Percentiles rank a stretch among this genome's conserved stretches.
These are phyloP conservation scores for Papilio polyxenes DNA, from an alignment of 1,140 invertebrate genomes.

Conservation along the genomic window DNA sequence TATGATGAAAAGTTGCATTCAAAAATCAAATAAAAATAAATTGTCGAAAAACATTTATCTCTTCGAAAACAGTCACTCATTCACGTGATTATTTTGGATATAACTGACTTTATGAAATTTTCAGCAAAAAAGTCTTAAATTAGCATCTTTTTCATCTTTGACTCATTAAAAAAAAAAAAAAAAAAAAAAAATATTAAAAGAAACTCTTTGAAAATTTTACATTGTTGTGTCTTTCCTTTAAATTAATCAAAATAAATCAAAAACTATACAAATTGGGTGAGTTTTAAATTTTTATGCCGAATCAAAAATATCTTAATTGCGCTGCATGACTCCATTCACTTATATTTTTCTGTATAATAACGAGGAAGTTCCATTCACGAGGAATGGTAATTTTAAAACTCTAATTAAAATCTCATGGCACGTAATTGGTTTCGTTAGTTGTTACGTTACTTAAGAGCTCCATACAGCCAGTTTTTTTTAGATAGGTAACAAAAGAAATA, in stretches of 20 bases:
- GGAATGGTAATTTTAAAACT: slow-evolving; percentile 15
- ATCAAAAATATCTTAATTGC: neutral
- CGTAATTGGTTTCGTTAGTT: neutral
- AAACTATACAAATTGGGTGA: neutral
- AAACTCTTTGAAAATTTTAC: neutral
- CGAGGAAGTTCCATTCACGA: neutral
- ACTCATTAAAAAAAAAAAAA: no score
- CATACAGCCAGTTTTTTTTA: neutral
- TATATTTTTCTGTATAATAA: slow-evolving; percentile 7
- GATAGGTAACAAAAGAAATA: neutral
- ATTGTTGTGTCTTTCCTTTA: neutral
- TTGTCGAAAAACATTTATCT: no score
- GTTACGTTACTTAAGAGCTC: neutral
- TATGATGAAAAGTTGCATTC: neutral
- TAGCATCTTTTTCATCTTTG: no score
- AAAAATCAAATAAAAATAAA: neutral
- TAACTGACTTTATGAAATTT: no score
- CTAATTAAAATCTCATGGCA: neutral
- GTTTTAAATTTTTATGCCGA: neutral
- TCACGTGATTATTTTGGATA: no score
- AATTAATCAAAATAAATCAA: neutral
- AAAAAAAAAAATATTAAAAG: neutral
- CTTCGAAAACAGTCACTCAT: no score
- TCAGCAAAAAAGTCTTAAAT: no score
- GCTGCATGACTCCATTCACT: neutral